A percentile compares a stretch with the other conserved stretches of the same genome.
Conservation (phyloP, 2,797 vertebrate genomes). For the Coranthus polyacanthus region DNA sequence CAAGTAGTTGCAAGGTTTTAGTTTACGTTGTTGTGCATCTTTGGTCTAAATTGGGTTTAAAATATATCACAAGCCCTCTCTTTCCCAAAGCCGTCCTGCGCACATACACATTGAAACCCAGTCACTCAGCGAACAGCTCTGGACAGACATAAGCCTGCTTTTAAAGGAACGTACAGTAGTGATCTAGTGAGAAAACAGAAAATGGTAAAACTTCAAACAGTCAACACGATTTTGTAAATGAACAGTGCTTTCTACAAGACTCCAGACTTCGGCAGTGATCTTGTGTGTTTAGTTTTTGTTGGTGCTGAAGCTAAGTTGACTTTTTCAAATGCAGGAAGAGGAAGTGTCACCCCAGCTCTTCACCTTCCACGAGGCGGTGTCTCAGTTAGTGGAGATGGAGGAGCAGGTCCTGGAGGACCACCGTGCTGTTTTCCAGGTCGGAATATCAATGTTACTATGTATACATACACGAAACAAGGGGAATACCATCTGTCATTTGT, state of each 20-base stretch:
- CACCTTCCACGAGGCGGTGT: conserved; percentile 97
- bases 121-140: too few relatives aligned
- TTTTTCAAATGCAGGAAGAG: conserved; percentile 88
- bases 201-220: not conserved
- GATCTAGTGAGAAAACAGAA: not conserved
- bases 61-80: too few relatives aligned
- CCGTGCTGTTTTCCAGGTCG: conserved; percentile 95
- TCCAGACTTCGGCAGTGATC: not conserved
- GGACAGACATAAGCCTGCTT: too few relatives aligned
- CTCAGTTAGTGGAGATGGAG: conserved; percentile 98
- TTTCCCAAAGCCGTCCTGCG: too few relatives aligned
- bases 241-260: not conserved
- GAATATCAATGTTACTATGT: not conserved
- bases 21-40: too few relatives aligned
- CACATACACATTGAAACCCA: too few relatives aligned
- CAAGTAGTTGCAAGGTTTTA: too few relatives aligned
- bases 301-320: not conserved
- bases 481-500: too few relatives aligned
- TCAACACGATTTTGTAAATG: not conserved
- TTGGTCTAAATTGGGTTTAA: too few relatives aligned
- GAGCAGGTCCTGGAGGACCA: conserved; percentile 98
- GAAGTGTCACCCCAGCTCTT: conserved; percentile 98
- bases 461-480: not conserved
- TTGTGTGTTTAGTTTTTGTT: not conserved
- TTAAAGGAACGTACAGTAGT: too few relatives aligned